A percentile compares a stretch with the other conserved stretches of the same genome.
phyloP scores from a whole-genome alignment of 2,888 invertebrate species.

The Choristoneura rosaceana region DNA sequence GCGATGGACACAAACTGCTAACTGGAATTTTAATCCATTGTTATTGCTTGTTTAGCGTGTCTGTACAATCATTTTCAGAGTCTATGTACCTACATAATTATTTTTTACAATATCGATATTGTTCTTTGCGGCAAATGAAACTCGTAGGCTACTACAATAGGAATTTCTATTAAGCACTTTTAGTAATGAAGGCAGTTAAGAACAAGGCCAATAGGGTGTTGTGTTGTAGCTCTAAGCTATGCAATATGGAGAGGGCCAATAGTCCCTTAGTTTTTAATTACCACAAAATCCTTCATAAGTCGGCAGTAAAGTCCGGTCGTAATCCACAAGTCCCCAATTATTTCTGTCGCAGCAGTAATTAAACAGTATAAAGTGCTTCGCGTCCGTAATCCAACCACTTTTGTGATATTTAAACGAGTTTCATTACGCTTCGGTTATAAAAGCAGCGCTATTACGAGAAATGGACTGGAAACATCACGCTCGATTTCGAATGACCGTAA shows the following conservation, averaged over 20 bases:
- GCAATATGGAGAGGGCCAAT: slow-evolving; percentile 29
- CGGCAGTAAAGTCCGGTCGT: slow-evolving; percentile 70
- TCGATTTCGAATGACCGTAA: slow-evolving; percentile 76
- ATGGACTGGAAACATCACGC: slow-evolving; percentile 82
- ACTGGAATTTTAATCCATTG: slow-evolving; percentile 59
- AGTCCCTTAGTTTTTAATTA: slow-evolving; percentile 42
- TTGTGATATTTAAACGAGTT: slow-evolving; percentile 84
- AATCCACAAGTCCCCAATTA: slow-evolving; percentile 82
- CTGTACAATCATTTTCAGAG: not conserved
- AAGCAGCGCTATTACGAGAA: slow-evolving; percentile 79
- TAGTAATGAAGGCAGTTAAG: slow-evolving; percentile 13
- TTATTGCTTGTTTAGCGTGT: slow-evolving; percentile 44
- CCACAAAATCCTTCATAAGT: slow-evolving; percentile 53
- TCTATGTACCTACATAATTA: no score
- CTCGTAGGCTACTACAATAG: not conserved
- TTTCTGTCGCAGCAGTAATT: slow-evolving; percentile 81
- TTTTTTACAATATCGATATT: not conserved
- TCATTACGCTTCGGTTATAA: slow-evolving; percentile 82
- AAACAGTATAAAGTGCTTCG: slow-evolving; percentile 80
- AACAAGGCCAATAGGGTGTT: slow-evolving; percentile 27
- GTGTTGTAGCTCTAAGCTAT: slow-evolving; percentile 15
- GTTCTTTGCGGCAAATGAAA: not conserved
- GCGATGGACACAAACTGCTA: slow-evolving; percentile 60
- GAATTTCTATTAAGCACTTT: slow-evolving; percentile 5
- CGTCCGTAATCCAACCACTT: slow-evolving; percentile 81